Percentiles rank a stretch among this genome's conserved stretches.
Evolutionary conservation across 2,113 vertebrate genomes (phyloP).

Genomic region (Cynocephalus volans): DNA sequence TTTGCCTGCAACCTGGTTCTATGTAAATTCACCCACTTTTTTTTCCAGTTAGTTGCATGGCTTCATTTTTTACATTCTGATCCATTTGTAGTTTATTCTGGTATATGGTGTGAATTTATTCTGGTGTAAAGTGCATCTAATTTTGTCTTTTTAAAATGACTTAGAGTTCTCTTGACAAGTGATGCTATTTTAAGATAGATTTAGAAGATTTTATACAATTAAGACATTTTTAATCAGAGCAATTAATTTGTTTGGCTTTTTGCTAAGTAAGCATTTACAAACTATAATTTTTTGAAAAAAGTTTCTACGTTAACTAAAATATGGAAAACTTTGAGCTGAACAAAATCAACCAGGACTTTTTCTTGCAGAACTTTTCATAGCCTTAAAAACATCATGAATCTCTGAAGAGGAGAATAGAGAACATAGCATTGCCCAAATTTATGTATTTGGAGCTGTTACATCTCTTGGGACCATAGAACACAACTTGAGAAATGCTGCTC

Average conservation of each 20-base stretch:
- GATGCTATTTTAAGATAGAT: conserved; percentile 38
- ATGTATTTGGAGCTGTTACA: not conserved
- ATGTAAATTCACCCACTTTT: not conserved
- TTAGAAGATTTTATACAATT: conserved; percentile 19
- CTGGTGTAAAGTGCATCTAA: not conserved
- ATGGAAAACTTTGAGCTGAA: not conserved
- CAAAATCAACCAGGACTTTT: not conserved
- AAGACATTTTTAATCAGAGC: conserved; percentile 36
- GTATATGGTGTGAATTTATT: not conserved
- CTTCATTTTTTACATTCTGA: not conserved
- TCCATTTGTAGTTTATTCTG: not conserved
- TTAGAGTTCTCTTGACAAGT: not conserved
- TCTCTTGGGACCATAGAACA: not conserved
- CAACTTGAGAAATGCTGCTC: not conserved
- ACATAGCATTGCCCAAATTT: not conserved
- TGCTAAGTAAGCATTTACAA: conserved; percentile 29
- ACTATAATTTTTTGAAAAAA: conserved; percentile 4
- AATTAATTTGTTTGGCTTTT: conserved; percentile 45
- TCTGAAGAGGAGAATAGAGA: not conserved
- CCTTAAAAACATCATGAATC: not conserved
- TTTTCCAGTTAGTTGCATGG: not conserved
- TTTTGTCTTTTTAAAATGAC: conserved; percentile 1
- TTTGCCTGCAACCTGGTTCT: not conserved
- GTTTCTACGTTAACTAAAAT: conserved; percentile 27
- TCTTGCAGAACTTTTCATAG: not conserved